Percentiles rank a stretch among this genome's conserved stretches.
These are phyloP conservation scores for Heliconius congener DNA, from an alignment of 1,140 invertebrate species.

Conservation along the genomic window DNA sequence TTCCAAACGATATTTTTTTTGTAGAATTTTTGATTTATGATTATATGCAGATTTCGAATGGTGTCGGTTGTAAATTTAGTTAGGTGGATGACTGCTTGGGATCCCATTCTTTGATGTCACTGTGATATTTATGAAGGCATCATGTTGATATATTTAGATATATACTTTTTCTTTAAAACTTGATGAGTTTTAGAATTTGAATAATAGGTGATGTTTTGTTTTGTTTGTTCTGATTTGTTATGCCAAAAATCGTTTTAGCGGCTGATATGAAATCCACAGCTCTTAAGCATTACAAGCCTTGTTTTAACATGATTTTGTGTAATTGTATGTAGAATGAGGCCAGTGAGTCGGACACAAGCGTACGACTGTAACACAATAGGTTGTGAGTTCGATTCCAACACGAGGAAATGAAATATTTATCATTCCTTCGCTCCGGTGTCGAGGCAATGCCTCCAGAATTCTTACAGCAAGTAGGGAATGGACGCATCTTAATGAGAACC, in stretches of 20 bases:
- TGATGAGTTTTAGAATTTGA: conserved; percentile 61
- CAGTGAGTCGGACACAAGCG: no score
- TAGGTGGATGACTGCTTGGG: conserved; percentile 46
- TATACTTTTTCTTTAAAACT: conserved; percentile 46
- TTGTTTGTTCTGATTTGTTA: conserved; percentile 1
- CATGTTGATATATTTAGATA: conserved; percentile 54
- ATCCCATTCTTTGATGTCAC: conserved; percentile 52
- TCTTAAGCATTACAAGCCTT: no score
- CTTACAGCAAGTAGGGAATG: no score
- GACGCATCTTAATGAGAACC: no score
- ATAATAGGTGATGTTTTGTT: conserved; percentile 34
- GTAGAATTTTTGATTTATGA: conserved; percentile 53
- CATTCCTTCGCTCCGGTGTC: no score
- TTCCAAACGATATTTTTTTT: conserved; percentile 45
- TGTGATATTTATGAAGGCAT: conserved; percentile 58
- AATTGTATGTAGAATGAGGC: no score
- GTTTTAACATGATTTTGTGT: no score
- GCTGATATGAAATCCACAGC: not conserved
- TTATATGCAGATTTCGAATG: conserved; percentile 54
- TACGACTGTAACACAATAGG: no score
- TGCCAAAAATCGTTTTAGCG: not conserved
- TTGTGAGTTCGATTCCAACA: no score
- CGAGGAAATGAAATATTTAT: no score
- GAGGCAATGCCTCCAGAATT: no score
- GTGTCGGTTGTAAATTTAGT: conserved; percentile 52